These are phyloP conservation scores for Scomber japonicus DNA, from an alignment of 2,113 vertebrate species.

Conservation along the genomic window DNA sequence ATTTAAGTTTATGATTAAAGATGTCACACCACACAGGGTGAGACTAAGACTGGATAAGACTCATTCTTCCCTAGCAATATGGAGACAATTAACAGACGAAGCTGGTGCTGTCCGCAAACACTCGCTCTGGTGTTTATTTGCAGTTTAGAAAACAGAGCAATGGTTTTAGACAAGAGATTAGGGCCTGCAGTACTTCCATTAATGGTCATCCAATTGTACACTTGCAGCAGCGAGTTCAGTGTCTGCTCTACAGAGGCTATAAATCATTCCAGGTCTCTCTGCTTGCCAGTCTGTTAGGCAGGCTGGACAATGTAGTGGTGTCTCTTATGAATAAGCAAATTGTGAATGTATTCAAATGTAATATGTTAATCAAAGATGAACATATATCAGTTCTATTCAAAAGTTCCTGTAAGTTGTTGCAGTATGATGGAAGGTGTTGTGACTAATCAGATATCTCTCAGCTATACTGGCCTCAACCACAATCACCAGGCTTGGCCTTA, in stretches of 20 bases:
- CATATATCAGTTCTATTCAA: not conserved
- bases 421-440: slow-evolving; percentile 28
- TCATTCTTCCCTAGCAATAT: slow-evolving; percentile 29
- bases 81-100: slow-evolving; percentile 37
- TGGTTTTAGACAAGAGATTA: slow-evolving; percentile 36
- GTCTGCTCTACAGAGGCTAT: slow-evolving; percentile 4
- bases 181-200: slow-evolving; percentile 49
- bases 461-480: slow-evolving; percentile 21
- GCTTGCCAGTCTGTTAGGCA: not conserved
- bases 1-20: slow-evolving; percentile 38
- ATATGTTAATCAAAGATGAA: not conserved
- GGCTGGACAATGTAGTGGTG: not conserved
- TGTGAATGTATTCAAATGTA: not conserved
- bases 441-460: slow-evolving; percentile 42
- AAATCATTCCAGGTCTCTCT: slow-evolving; percentile 10
- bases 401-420: slow-evolving; percentile 1
- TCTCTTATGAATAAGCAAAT: not conserved
- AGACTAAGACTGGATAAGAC: slow-evolving; percentile 26
- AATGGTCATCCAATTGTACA: slow-evolving; percentile 56
- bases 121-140: slow-evolving; percentile 58
- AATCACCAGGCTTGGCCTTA: slow-evolving; percentile 47
- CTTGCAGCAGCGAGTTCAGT: slow-evolving; percentile 7
- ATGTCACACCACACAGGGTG: slow-evolving; percentile 22
- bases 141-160: slow-evolving; percentile 53
- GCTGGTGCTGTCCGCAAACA: slow-evolving; percentile 43